A percentile compares a stretch with the other conserved stretches of the same genome.
phyloP scores from a whole-genome alignment of 2,888 invertebrate genomes.

The Rhyacophila evoluta region DNA sequence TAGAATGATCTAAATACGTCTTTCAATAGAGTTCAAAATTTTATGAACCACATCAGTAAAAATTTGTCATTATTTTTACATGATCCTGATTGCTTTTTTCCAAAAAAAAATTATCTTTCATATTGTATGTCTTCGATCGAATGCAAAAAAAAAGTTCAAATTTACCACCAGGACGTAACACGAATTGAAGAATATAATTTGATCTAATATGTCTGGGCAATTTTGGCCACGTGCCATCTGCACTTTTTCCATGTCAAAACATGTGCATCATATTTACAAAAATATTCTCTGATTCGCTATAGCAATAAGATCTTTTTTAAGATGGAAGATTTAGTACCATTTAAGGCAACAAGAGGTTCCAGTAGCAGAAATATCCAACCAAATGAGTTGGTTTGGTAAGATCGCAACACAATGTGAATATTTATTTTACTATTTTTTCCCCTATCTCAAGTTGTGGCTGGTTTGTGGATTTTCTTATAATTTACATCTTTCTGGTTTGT shows the following conservation, averaged over 20 bases:
- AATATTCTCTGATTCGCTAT: conserved; percentile 47
- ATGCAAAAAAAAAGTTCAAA: neutral
- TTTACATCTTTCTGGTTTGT: neutral
- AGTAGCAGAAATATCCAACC: neutral
- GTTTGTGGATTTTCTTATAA: conserved; percentile 1
- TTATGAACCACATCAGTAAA: too few relatives aligned
- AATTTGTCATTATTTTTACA: too few relatives aligned
- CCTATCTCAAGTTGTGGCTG: neutral
- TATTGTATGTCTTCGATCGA: too few relatives aligned
- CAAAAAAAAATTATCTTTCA: too few relatives aligned
- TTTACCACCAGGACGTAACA: conserved; percentile 35
- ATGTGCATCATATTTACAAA: conserved; percentile 15
- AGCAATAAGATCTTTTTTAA: conserved; percentile 32
- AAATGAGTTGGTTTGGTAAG: conserved; percentile 16
- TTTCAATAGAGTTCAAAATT: too few relatives aligned
- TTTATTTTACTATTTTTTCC: neutral
- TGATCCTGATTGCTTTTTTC: too few relatives aligned
- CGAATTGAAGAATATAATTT: conserved; percentile 41
- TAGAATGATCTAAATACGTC: too few relatives aligned
- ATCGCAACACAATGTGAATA: neutral
- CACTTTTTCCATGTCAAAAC: neutral
- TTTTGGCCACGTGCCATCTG: neutral
- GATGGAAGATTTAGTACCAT: neutral
- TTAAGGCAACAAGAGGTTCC: neutral
- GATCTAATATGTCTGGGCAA: conserved; percentile 8